Evolutionary conservation across 1,140 invertebrate species (phyloP).

Genomic region (Lycorma delicatula): DNA sequence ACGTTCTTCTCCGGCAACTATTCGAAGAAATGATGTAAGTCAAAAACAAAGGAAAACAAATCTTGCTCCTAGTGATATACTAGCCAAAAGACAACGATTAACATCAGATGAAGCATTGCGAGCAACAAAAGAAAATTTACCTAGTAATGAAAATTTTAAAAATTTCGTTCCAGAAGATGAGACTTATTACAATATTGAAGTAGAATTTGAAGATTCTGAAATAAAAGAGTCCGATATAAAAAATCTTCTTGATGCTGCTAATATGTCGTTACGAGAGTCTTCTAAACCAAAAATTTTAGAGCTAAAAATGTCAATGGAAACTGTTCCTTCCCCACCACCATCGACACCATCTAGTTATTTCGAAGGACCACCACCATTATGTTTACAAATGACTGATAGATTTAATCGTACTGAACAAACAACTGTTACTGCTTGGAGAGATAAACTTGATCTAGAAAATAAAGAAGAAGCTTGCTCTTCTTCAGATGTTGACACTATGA

Average conservation of each 20-base stretch:
- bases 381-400: slow-evolving; percentile 30
- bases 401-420: slow-evolving; percentile 29
- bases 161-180: background rate
- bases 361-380: slow-evolving; percentile 13
- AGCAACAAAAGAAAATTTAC: slow-evolving; percentile 18
- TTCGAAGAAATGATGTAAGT: slow-evolving; percentile 20
- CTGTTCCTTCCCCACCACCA: slow-evolving; percentile 6
- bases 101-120: slow-evolving; percentile 23
- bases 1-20: slow-evolving; percentile 27
- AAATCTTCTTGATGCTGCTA: slow-evolving; percentile 8
- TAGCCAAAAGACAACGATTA: slow-evolving; percentile 28
- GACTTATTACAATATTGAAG: background rate
- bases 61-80: slow-evolving; percentile 25
- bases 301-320: background rate
- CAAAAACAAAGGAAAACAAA: slow-evolving; percentile 22
- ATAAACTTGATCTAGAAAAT: slow-evolving; percentile 29
- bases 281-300: background rate
- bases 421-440: slow-evolving; percentile 29
- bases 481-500: slow-evolving; percentile 16
- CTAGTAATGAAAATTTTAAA: too few relatives aligned
- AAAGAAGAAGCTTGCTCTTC: background rate
- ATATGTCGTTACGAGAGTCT: slow-evolving; percentile 2
- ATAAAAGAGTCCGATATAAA: background rate
- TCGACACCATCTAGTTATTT: slow-evolving; percentile 9
- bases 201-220: background rate